Conservation (phyloP, 2,888 invertebrate genomes). For the Synergus gifuensis region DNA sequence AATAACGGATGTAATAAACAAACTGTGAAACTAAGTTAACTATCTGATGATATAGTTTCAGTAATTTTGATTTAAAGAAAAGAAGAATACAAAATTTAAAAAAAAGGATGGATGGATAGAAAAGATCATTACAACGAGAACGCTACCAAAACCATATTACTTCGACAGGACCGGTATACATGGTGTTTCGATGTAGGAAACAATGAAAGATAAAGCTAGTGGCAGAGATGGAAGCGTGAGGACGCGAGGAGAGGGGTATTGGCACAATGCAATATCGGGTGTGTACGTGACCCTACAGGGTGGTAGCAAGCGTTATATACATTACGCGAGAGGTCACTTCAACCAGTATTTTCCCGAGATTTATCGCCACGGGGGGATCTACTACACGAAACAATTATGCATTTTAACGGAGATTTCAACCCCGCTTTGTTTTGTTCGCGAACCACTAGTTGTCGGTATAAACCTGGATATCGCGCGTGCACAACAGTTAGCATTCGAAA, state of each 20-base stretch:
- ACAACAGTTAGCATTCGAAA: neutral
- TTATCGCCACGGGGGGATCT: conserved; percentile 49
- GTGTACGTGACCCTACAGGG: conserved; percentile 47
- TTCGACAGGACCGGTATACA: conserved; percentile 2
- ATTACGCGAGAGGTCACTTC: conserved; percentile 48
- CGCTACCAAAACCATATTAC: conserved; percentile 13
- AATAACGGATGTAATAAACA: no score
- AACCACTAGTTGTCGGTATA: conserved; percentile 21
- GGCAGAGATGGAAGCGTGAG: neutral
- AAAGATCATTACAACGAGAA: neutral
- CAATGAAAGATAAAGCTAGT: neutral
- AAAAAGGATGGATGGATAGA: no score
- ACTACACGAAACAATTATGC: conserved; percentile 54
- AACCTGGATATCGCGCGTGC: neutral
- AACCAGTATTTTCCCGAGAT: conserved; percentile 46
- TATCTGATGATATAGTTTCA: no score
- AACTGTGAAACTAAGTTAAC: no score
- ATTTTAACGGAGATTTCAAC: conserved; percentile 51
- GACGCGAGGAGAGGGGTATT: neutral
- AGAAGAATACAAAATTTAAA: no score
- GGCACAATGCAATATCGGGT: conserved; percentile 55
- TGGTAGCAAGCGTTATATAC: conserved; percentile 39
- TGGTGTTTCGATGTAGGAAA: neutral
- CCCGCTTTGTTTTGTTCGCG: conserved; percentile 25
- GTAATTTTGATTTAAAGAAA: no score